These are phyloP conservation scores for Aporophyla lueneburgensis DNA, from an alignment of 2,888 invertebrate species.

Conservation along the genomic window DNA sequence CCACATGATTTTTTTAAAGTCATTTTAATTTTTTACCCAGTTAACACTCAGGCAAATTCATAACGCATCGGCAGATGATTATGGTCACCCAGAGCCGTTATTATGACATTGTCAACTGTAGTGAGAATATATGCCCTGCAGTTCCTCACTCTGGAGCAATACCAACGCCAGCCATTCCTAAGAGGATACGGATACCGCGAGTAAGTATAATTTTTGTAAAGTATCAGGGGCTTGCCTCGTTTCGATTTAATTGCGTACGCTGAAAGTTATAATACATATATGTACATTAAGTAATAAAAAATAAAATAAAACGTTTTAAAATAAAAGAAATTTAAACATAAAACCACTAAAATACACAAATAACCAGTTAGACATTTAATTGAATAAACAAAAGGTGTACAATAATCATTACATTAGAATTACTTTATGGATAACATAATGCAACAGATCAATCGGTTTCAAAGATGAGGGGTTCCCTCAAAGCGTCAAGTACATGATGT, in stretches of 20 bases:
- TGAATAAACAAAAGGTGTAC: conserved; percentile 16
- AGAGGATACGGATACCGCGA: conserved; percentile 78
- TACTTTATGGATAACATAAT: conserved; percentile 1
- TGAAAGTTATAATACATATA: conserved; percentile 60
- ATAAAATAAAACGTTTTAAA: neutral
- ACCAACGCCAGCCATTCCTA: conserved; percentile 82
- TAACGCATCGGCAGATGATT: conserved; percentile 67
- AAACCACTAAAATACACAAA: conserved; percentile 16
- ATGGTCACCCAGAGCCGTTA: conserved; percentile 72
- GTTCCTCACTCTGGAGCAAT: conserved; percentile 81
- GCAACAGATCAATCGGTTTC: conserved; percentile 70
- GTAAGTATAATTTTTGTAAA: conserved; percentile 81
- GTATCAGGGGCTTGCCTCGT: conserved; percentile 77
- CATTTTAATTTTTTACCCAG: neutral
- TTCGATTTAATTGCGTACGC: conserved; percentile 74
- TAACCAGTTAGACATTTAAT: conserved; percentile 24
- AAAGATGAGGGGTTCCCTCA: conserved; percentile 77
- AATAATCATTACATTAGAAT: conserved; percentile 10
- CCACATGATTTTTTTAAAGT: neutral
- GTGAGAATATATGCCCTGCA: conserved; percentile 81
- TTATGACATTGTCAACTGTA: conserved; percentile 71
- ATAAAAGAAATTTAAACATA: conserved; percentile 1
- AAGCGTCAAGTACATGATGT: conserved; percentile 80
- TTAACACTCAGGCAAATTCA: neutral
- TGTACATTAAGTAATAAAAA: neutral